Conservation (phyloP, 2,797 vertebrate species). For the Vireo griseus region DNA sequence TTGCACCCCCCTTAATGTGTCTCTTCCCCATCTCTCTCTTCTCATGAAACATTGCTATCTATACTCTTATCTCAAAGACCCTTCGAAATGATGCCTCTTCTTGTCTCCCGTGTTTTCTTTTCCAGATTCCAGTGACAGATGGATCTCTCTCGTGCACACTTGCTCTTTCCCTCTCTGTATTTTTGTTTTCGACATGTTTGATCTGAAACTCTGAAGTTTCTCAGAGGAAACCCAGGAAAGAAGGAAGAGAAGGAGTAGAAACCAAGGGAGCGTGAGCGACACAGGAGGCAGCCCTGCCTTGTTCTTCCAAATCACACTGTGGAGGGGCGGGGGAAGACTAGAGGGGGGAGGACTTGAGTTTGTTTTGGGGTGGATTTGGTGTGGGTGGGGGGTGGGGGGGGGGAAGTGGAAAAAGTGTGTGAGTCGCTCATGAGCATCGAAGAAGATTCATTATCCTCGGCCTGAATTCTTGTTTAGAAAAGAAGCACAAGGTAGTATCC, state of each 20-base stretch:
- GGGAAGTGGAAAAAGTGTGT: too few species aligned
- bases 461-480: constrained; percentile 43
- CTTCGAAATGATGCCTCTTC: constrained; percentile 49
- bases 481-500: constrained; percentile 51
- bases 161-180: constrained; percentile 43
- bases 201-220: constrained; percentile 60
- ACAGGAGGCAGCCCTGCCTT: constrained; percentile 37
- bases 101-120: constrained; percentile 68
- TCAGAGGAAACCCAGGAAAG: neutral
- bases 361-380: neutral
- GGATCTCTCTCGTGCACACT: constrained; percentile 38
- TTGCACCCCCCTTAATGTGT: neutral
- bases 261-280: neutral
- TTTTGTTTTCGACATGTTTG: constrained; percentile 56
- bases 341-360: neutral
- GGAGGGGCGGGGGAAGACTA: neutral
- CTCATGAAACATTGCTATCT: constrained; percentile 14
- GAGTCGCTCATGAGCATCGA: neutral
- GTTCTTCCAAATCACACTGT: constrained; percentile 22
- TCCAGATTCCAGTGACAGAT: constrained; percentile 76
- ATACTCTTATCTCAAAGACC: constrained; percentile 7
- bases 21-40: neutral
- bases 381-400: too few species aligned
- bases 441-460: neutral
- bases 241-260: constrained; percentile 35